These are phyloP conservation scores for Etheostoma nigrum DNA, from an alignment of 2,797 vertebrate species.

Conservation along the genomic window DNA sequence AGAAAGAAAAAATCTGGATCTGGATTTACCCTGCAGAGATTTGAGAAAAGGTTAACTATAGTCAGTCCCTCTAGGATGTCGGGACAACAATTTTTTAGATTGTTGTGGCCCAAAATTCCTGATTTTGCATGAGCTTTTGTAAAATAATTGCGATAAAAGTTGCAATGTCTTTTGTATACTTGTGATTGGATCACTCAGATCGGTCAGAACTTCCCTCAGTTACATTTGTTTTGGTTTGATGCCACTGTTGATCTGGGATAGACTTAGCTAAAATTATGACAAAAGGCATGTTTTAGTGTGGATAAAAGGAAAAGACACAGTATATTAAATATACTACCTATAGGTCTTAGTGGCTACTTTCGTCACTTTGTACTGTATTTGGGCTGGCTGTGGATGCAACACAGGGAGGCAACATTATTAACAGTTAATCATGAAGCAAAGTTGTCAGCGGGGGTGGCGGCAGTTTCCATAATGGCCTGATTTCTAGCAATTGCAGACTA, in stretches of 20 bases:
- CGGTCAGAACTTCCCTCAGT: not conserved
- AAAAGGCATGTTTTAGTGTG: not conserved
- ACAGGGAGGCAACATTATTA: slow-evolving; percentile 61
- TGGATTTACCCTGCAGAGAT: too few species aligned
- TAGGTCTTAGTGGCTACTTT: not conserved
- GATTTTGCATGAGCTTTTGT: too few species aligned
- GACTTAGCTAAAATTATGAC: not conserved
- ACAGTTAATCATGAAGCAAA: slow-evolving; percentile 72
- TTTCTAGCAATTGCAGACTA: slow-evolving; percentile 76
- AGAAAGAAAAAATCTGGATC: too few species aligned
- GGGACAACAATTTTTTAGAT: too few species aligned
- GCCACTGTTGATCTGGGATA: slow-evolving; percentile 3
- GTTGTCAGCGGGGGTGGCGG: slow-evolving; percentile 71
- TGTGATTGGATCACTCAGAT: too few species aligned
- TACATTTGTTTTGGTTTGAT: slow-evolving; percentile 12
- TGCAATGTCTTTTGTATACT: too few species aligned
- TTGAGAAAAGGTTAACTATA: too few species aligned
- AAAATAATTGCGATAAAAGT: too few species aligned
- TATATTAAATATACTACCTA: not conserved
- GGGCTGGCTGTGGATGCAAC: slow-evolving; percentile 16
- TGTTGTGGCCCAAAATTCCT: too few species aligned
- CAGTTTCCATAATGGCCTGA: slow-evolving; percentile 76
- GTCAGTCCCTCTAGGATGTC: too few species aligned
- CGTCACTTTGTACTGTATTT: slow-evolving; percentile 15
- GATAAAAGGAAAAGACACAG: slow-evolving; percentile 12